Evolutionary conservation across 2,113 vertebrate species (phyloP).

Genomic region (Amphilophus citrinellus): DNA sequence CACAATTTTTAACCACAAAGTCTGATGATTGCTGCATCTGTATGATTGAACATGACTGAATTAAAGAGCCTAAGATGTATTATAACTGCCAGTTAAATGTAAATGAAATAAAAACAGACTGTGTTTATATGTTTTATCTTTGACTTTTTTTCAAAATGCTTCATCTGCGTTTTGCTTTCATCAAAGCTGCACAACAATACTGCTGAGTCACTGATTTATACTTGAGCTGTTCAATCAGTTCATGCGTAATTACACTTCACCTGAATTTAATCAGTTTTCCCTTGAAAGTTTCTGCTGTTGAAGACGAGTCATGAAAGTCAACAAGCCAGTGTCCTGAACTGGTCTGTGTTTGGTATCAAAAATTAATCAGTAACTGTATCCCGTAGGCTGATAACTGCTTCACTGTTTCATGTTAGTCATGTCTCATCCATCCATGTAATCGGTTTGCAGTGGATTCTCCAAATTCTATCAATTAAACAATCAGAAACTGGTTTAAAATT

Average conservation of each 20-base stretch:
- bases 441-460: not conserved
- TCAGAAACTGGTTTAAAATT: not conserved
- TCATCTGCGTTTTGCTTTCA: accelerated
- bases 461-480: not conserved
- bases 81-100: conserved; percentile 15
- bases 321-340: not conserved
- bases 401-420: not conserved
- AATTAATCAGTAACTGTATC: not conserved
- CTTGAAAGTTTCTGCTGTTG: not conserved
- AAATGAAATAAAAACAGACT: conserved; percentile 30
- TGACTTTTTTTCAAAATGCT: not conserved
- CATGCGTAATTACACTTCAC: not conserved
- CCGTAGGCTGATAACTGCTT: not conserved
- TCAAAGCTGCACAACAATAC: not conserved
- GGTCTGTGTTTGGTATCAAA: not conserved
- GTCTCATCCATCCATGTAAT: not conserved
- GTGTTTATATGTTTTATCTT: conserved; percentile 16
- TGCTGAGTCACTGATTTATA: not conserved
- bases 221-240: not conserved
- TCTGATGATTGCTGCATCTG: not conserved
- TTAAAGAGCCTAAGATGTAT: not conserved
- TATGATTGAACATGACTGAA: not conserved
- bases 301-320: not conserved
- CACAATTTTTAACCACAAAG: conserved; percentile 12
- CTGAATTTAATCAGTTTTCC: not conserved